These are phyloP conservation scores for Artemisiospiza belli DNA, from an alignment of 2,113 vertebrate genomes.

Conservation along the genomic window DNA sequence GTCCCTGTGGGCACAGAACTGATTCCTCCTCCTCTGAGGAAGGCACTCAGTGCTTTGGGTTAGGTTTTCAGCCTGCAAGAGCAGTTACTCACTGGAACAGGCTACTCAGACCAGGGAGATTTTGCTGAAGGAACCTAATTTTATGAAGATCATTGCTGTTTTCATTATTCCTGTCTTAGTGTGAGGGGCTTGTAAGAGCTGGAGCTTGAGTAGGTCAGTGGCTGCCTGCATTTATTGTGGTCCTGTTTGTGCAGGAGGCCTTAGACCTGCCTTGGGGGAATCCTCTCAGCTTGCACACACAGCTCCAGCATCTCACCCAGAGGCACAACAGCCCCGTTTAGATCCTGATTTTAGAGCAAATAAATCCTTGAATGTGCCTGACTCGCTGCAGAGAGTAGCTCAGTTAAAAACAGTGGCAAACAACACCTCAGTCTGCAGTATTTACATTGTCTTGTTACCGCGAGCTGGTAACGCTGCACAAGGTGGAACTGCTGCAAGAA, in stretches of 20 bases:
- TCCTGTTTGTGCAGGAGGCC: neutral
- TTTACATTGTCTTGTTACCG: fast-evolving
- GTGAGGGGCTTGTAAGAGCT: neutral
- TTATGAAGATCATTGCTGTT: neutral
- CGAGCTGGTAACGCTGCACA: fast-evolving
- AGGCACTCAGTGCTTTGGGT: neutral
- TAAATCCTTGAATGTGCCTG: neutral
- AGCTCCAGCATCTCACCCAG: neutral
- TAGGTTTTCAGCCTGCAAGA: neutral
- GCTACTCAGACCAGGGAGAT: neutral
- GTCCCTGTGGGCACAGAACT: fast-evolving
- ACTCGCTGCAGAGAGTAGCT: neutral
- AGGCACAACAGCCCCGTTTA: neutral
- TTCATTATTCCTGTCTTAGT: neutral
- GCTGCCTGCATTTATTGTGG: neutral
- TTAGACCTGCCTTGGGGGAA: neutral
- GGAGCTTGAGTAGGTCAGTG: fast-evolving
- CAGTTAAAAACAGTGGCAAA: neutral
- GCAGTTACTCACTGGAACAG: neutral
- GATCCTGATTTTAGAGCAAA: neutral
- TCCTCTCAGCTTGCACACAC: neutral
- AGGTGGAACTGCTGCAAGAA: fast-evolving
- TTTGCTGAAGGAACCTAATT: neutral
- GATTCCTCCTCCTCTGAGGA: neutral
- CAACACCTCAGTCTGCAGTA: fast-evolving